phyloP scores from a whole-genome alignment of 2,888 invertebrate species.

The Idaea biselata region DNA sequence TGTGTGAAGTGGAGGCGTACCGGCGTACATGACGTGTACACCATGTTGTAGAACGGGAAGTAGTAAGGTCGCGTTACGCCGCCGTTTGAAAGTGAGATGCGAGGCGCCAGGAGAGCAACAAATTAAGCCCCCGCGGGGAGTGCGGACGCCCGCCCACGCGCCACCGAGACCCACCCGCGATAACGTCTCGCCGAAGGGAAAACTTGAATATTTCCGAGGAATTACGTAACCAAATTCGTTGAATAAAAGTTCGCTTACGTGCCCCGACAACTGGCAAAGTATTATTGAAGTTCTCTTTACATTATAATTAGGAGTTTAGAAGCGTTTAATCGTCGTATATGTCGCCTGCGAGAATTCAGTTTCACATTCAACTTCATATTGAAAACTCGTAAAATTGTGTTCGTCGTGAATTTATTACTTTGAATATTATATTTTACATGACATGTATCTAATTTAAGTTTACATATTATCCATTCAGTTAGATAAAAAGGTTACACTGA shows the following conservation, averaged over 20 bases:
- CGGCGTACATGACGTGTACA: constrained; percentile 58
- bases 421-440: neutral
- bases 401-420: neutral
- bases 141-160: constrained; percentile 58
- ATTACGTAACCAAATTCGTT: constrained; percentile 71
- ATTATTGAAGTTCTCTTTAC: constrained; percentile 60
- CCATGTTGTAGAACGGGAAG: constrained; percentile 59
- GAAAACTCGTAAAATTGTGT: constrained; percentile 32
- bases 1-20: constrained; percentile 38
- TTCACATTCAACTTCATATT: constrained; percentile 38
- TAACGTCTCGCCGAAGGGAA: constrained; percentile 75
- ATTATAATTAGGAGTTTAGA: constrained; percentile 63
- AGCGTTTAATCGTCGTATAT: constrained; percentile 54
- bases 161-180: constrained; percentile 66
- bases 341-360: constrained; percentile 44
- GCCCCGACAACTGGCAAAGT: constrained; percentile 62
- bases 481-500: neutral
- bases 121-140: constrained; percentile 78
- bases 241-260: constrained; percentile 71
- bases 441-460: constrained; percentile 22
- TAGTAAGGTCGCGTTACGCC: constrained; percentile 77
- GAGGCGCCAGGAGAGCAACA: constrained; percentile 80
- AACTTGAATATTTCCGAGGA: constrained; percentile 75
- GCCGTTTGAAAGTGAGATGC: constrained; percentile 79
- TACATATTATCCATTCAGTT: neutral